Conservation (phyloP, 2,797 vertebrate species). For the Tarsius wallacei region DNA sequence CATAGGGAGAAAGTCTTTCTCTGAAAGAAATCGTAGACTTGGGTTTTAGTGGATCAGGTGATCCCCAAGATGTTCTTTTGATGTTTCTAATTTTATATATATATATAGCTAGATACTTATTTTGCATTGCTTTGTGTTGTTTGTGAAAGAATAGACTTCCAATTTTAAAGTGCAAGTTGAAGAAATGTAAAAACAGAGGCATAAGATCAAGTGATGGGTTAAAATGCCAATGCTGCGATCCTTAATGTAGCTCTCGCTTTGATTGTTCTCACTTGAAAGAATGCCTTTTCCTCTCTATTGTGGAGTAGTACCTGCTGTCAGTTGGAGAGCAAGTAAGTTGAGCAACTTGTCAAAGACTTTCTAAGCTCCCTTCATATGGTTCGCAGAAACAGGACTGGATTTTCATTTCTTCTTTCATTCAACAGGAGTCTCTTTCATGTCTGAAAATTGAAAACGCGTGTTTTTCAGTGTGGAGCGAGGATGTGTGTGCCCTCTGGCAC, state of each 20-base stretch:
- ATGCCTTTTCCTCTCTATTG: slow-evolving; percentile 81
- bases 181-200: slow-evolving; percentile 80
- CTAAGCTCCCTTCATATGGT: slow-evolving; percentile 90
- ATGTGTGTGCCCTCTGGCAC: slow-evolving; percentile 96
- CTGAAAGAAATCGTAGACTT: slow-evolving; percentile 17
- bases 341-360: slow-evolving; percentile 89
- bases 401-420: slow-evolving; percentile 92
- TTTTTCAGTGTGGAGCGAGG: slow-evolving; percentile 93
- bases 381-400: slow-evolving; percentile 90
- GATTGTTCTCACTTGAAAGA: slow-evolving; percentile 82
- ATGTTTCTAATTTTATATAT: slow-evolving; percentile 65
- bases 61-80: slow-evolving; percentile 68
- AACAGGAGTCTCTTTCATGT: slow-evolving; percentile 97
- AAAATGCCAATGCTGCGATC: slow-evolving; percentile 63
- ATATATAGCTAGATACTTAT: slow-evolving; percentile 7
- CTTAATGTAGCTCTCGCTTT: slow-evolving; percentile 83
- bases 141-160: slow-evolving; percentile 67
- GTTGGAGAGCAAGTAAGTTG: slow-evolving; percentile 77
- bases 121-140: slow-evolving; percentile 73
- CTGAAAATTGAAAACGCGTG: slow-evolving; percentile 94
- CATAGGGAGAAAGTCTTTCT: neutral
- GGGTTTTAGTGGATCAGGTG: neutral
- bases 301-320: slow-evolving; percentile 87
- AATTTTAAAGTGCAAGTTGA: slow-evolving; percentile 75
- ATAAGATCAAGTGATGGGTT: slow-evolving; percentile 80